Evolutionary conservation across 2,888 invertebrate genomes (phyloP), one percentile per base, ranked within the genome.

Genomic region (Protula sp.): DNA sequence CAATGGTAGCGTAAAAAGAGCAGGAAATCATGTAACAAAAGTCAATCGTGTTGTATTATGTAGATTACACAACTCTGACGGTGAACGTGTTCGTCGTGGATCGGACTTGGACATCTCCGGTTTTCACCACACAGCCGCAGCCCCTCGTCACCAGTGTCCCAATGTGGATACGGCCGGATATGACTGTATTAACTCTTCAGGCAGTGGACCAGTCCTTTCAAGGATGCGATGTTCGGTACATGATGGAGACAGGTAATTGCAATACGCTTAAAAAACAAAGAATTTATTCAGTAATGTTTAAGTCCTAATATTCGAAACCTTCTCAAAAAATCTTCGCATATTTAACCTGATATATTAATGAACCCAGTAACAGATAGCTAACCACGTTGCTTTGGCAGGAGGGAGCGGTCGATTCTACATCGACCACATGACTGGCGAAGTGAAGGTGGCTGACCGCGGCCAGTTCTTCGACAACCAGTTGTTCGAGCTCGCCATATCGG

Each of bases 151-250:
- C 60, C n/a, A 60, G 55, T 9, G 56, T 62, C 26, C 66, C 65
- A 2, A 47, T 53, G 9, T 67, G 67, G 67, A 62, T 64, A 30
- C 51, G 67, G 3, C 67, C 67, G 1, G 57, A 57, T 50, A 67
- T 64, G 27, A 38, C 52, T 24, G 48, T 67, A n/a, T 58, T 59
- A 55, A 54, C 47, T 14, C 53, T 64, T 24, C 29, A 58, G 30
- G 55, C 65, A 19, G 38, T 38, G 38, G 65, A 61, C 47, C 28
- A 59, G 29, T 45, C n/a, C n/a, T n/a, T n/a, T n/a, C n/a, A 59
- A n/a, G 56, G 58, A 9, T 53, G 54, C 24, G 59, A 9, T 28
- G 58, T 66, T 24, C 24, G 28, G 19, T 67, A 67, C 57, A 51
- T 19, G 31, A 51, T 67, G 30, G 65, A 66, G 47, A 57, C 64